Base-by-base conservation (phyloP, 2,888 invertebrate species). In the Microdon myrmicae region DNA sequence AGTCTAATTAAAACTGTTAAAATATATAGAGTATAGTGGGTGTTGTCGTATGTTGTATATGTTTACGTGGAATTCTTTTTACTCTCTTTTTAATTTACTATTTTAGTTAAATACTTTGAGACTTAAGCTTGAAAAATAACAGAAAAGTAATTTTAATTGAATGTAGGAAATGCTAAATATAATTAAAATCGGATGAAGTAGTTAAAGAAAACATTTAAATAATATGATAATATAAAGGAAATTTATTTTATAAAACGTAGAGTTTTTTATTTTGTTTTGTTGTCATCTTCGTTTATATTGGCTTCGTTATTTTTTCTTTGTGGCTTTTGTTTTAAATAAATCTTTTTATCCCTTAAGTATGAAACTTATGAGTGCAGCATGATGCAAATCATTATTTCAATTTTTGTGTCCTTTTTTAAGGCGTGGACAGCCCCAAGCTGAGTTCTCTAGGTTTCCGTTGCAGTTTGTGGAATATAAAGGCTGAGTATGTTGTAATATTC, bases 211-310 rank as follows among this genome's bases (percentile, higher is more conserved):
- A 41, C 17, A 56, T 19, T 20, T 39, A 45, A 51, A 45, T 13
- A 25, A 64, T 56, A 51, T 58, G 47, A 58, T 53, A 47, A 64
- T 56, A 64, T 64, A 64, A 53, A 58, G n/a, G 43, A 47, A 51
- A 51, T 47, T 34, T 64, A 64, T 64, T 64, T 64, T 58, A 53
- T 64, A 64, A 64, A 53, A 41, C 53, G 41, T 58, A 51, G 44
- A 35, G 6, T 10, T 38, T 56, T 56, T 61, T 49, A 45, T 58
- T 64, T 64, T 47, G 47, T 56, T 64, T 56, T 34, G n/a, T n/a
- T n/a, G n/a, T 29, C 7, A 3, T 1, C 1, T 35, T 28, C 4
- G 10, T 7, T 8, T 3, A 5, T 32, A 20, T 26, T n/a, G n/a
- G n/a, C n/a, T 34, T 17, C 16, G 2, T 10, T 12, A 12, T 17